A percentile compares a stretch with the other conserved stretches of the same genome.
Evolutionary conservation across 2,797 vertebrate species (phyloP).

Genomic region (Rhabdophis nuchalis): DNA sequence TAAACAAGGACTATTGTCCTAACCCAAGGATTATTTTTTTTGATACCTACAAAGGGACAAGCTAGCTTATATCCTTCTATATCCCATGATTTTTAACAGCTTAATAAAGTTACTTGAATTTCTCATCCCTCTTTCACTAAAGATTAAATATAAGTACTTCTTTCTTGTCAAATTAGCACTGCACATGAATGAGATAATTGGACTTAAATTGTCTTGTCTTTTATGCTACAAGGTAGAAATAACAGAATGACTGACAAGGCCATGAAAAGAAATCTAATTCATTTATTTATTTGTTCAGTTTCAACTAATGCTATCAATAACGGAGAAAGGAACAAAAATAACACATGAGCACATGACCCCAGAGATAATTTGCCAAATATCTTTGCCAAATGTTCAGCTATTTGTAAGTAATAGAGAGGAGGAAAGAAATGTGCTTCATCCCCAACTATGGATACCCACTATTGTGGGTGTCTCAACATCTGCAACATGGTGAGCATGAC

Average conservation of each 20-base stretch:
- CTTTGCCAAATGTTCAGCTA: not conserved
- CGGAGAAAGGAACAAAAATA: constrained; percentile 38
- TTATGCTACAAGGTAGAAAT: constrained; percentile 52
- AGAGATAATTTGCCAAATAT: not conserved
- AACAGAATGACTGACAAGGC: constrained; percentile 56
- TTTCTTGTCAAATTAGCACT: constrained; percentile 60
- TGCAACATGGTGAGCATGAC: not conserved
- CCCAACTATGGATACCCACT: not conserved
- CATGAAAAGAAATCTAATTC: constrained; percentile 47
- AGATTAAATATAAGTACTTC: constrained; percentile 46
- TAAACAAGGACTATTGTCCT: not conserved
- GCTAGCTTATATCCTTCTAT: not conserved
- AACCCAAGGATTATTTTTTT: no score
- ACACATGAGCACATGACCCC: constrained; percentile 25
- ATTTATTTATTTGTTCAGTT: constrained; percentile 16
- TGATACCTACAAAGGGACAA: not conserved
- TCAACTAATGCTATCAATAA: constrained; percentile 32
- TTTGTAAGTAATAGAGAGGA: not conserved
- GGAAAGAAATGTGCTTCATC: not conserved
- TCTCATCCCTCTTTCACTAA: constrained; percentile 7
- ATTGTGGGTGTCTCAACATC: not conserved
- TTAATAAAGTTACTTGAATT: constrained; percentile 11
- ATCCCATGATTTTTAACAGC: not conserved
- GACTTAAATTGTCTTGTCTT: constrained; percentile 50
- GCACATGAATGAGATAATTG: constrained; percentile 55